A percentile compares a stretch with the other conserved stretches of the same genome.
Evolutionary conservation across 2,113 vertebrate genomes (phyloP).

Genomic region (Labrus mixtus): DNA sequence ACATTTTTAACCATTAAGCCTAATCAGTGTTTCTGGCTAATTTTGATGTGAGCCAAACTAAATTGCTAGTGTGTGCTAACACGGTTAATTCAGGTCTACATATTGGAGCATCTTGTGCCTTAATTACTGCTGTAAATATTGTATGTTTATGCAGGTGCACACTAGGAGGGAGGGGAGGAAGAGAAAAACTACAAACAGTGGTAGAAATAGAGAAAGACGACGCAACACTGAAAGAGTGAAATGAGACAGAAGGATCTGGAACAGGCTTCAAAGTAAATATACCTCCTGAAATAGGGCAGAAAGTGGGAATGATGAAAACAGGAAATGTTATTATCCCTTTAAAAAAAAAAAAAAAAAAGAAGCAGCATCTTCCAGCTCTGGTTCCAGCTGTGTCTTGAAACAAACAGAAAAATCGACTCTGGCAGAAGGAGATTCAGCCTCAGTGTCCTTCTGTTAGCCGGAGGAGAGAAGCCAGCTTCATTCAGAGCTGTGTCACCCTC

Average conservation of each 20-base stretch:
- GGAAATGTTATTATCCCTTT: conserved; percentile 55
- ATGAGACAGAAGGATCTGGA: background rate
- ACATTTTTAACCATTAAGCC: conserved; percentile 49
- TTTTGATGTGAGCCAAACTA: conserved; percentile 52
- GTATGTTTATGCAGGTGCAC: background rate
- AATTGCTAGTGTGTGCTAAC: conserved; percentile 5
- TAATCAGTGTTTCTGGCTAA: conserved; percentile 62
- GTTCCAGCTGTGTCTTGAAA: conserved; percentile 41
- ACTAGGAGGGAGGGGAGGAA: background rate
- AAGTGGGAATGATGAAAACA: conserved; percentile 44
- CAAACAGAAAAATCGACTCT: conserved; percentile 53
- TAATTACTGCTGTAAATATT: conserved; percentile 32
- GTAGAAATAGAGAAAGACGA: conserved; percentile 10
- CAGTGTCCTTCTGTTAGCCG: conserved; percentile 24
- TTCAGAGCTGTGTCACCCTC: conserved; percentile 48
- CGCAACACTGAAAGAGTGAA: conserved; percentile 19
- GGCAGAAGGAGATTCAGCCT: conserved; percentile 70
- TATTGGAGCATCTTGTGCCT: conserved; percentile 16
- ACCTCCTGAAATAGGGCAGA: background rate
- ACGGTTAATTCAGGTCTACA: conserved; percentile 37
- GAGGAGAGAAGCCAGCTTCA: conserved; percentile 32
- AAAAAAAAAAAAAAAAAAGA: background rate
- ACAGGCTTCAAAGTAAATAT: conserved; percentile 32
- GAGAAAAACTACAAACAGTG: background rate
- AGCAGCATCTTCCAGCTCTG: conserved; percentile 42